Evolutionary conservation across 2,113 vertebrate genomes (phyloP).

Genomic region (Rattus norvegicus): DNA sequence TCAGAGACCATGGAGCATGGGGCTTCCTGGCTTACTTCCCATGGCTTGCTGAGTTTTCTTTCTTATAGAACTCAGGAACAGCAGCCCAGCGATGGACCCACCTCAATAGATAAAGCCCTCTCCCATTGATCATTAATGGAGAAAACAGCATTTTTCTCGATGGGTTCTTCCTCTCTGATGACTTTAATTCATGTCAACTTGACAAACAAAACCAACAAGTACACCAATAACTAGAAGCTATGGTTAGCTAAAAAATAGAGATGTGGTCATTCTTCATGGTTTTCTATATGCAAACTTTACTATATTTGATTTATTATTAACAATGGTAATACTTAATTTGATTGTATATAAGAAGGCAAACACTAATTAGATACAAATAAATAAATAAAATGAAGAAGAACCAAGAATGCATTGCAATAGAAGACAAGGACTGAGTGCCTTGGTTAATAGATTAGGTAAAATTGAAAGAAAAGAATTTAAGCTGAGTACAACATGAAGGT

Average conservation of each 20-base stretch:
- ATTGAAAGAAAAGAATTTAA: background rate
- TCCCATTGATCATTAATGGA: background rate
- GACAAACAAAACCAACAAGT: background rate
- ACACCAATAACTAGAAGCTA: background rate
- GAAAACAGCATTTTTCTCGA: background rate
- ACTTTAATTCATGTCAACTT: background rate
- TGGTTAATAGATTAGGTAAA: background rate
- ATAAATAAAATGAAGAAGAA: background rate
- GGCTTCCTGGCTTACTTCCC: background rate
- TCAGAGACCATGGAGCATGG: background rate
- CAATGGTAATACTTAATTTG: background rate
- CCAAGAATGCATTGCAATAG: background rate
- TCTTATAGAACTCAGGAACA: background rate
- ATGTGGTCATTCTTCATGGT: background rate
- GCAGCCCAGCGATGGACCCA: background rate
- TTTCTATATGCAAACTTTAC: background rate
- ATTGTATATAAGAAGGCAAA: background rate
- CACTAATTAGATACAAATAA: background rate
- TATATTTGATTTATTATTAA: slow-evolving; percentile 4
- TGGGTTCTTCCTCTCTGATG: background rate
- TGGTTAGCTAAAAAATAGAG: background rate
- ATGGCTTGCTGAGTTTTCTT: background rate
- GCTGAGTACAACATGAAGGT: background rate
- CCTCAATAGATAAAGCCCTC: background rate
- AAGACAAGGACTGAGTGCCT: background rate